Base-by-base conservation (phyloP, 1,140 invertebrate species). In the Aphelinus atriplicis region DNA sequence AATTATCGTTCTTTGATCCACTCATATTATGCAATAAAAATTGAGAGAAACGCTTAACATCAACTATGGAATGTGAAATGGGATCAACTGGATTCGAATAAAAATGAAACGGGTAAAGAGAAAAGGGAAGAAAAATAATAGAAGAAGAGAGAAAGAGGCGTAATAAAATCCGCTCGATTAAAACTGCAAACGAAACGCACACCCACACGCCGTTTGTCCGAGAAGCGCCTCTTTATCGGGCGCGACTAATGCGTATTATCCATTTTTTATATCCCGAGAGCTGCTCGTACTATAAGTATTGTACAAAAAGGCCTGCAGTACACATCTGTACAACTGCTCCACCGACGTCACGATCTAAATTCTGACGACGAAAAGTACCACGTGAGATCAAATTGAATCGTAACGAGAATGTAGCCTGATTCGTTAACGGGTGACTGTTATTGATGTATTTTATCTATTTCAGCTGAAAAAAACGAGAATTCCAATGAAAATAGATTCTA, bases 211-310 rank as follows among this genome's bases (percentile, higher is more conserved):
- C 46, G 74, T 56, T 56, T 60, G 63, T 55, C 56, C 51, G 10
- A 48, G 42, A 26, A 57, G 73, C 5, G n/a, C 48, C 66, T 56
- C 67, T 75, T 75, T 76, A 76, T 76, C 48, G 68, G 62, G 74
- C 68, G 74, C 56, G 26, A 76, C 47, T 71, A 76, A 76, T 76
- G 47, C 56, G 74, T 48, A 71, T 76, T 71, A 75, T 61, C 62
- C 9, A 48, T 0, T 45, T 75, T 70, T 65, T 65, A n/a, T 66
- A 48, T 3, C 6, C 26, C 7, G 43, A 51, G 2, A 51, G 47
- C 47, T 6, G 10, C 63, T 7, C 5, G 26, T 42, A 46, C 7
- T 3, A 45, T 1, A 48, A 46, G 57, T 65, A 50, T 9, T 45
- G n/a, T 10, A n/a, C 6, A 26, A 26, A 26, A 26, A 26, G 26